Evolutionary conservation across 2,888 invertebrate genomes (phyloP), one percentile per base, ranked within the genome.

Genomic region (Rhamnusium bicolor): DNA sequence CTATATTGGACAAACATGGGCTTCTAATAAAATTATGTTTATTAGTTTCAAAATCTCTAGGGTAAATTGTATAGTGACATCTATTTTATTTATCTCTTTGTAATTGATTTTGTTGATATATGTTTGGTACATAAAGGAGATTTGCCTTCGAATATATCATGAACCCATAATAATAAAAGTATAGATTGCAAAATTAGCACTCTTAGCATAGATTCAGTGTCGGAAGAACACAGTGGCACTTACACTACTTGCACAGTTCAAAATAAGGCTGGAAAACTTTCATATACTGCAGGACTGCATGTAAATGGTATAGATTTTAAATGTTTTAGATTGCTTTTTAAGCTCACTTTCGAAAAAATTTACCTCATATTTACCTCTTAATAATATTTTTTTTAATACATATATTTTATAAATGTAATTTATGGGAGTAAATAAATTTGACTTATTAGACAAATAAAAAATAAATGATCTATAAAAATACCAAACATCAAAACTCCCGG

Each of bases 71-170:
- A n/a, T n/a, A n/a, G n/a, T n/a, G n/a, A n/a, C n/a, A n/a, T n/a
- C n/a, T n/a, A n/a, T n/a, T n/a, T n/a, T n/a, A n/a, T n/a, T n/a
- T n/a, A n/a, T n/a, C n/a, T n/a, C n/a, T n/a, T n/a, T n/a, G n/a
- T n/a, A n/a, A n/a, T n/a, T n/a, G n/a, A n/a, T n/a, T n/a, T n/a
- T n/a, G n/a, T n/a, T n/a, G n/a, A n/a, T n/a, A n/a, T n/a, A n/a
- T 94, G 94, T 85, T 90, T 93, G 72, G 92, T 93, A 67, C 90
- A 91, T 72, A 94, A 94, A 87, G 94, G 94, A 58, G 94, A 94
- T 86, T 87, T 92, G 61, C 93, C 93, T 10, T 89, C 93, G 49
- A 90, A 90, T 73, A 90, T 94, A 58, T 86, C 89, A 32, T 94
- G 93, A 93, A 88, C 89, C 19, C 90, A 92, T 80, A 91, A 91